A percentile compares a stretch with the other conserved stretches of the same genome.
These are phyloP conservation scores for Ischnura elegans DNA, from an alignment of 2,888 invertebrate species.

Conservation along the genomic window DNA sequence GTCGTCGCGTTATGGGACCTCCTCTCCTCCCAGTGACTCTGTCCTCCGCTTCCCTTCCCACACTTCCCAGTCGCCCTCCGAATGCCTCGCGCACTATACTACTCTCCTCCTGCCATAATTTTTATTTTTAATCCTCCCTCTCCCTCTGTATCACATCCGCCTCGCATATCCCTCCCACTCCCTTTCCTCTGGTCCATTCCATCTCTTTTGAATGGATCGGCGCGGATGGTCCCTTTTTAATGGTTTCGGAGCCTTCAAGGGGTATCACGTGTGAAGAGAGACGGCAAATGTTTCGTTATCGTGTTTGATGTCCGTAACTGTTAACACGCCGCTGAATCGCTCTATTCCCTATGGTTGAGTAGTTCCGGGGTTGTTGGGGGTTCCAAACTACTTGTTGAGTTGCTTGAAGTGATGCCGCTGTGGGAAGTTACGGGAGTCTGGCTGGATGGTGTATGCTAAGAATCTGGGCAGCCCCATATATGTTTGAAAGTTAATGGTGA, in stretches of 20 bases:
- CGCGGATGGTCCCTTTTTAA: background rate
- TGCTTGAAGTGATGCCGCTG: background rate
- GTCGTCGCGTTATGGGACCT: slow-evolving; percentile 42
- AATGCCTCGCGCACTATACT: background rate
- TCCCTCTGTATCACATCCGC: background rate
- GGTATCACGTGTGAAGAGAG: slow-evolving; percentile 3
- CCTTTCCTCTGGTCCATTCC: background rate
- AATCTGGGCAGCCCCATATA: too few relatives aligned
- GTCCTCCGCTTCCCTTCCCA: slow-evolving; percentile 49
- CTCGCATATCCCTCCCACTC: background rate
- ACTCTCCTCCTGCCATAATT: background rate
- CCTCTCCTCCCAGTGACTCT: slow-evolving; percentile 29
- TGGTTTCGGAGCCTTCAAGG: background rate
- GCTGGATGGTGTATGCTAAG: too few relatives aligned
- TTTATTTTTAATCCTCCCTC: slow-evolving; percentile 22
- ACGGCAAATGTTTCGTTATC: background rate
- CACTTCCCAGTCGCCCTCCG: background rate
- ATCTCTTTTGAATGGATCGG: slow-evolving; percentile 17
- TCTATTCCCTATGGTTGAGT: background rate
- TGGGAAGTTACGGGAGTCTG: background rate
- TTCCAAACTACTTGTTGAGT: background rate
- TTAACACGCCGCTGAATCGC: background rate
- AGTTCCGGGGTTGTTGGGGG: background rate
- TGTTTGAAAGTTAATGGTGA: too few relatives aligned
- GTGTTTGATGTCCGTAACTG: background rate